Base-by-base conservation (phyloP, 2,797 vertebrate species). In the Chelmon rostratus region DNA sequence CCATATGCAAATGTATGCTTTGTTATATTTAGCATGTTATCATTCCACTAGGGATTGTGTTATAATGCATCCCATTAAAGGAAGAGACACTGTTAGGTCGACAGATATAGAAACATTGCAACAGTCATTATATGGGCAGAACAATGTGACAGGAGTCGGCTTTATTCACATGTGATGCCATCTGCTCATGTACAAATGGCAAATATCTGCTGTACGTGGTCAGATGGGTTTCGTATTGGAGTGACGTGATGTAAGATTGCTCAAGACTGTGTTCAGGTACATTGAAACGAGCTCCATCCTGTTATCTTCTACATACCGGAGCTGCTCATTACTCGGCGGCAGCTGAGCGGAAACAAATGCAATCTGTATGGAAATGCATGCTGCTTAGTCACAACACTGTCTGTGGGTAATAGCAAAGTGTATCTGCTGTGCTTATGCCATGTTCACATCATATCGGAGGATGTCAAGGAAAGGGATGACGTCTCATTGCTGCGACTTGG, bases 291-390 rank as follows among this genome's bases (percentile, higher is more conserved):
- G 81, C 76, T 79, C 70, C 58, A 15, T 81, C 73, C 70, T 78
- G 69, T 89, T 91, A 86, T 91, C 80, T 69, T 73, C 67, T 6
- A 59, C 62, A 62, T 38, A 74, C 58, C 35, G n/a, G 65, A 85
- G 81, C 65, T 70, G 67, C 81, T 91, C 84, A 87, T 92, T 90
- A 88, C 78, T 87, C 68, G 1, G 63, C 9, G 11, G 76, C 82
- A 78, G 74, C 78, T 82, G 84, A 92, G 88, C 73, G 59, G 83
- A 91, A 88, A 91, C 83, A 88, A 89, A 91, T 83, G 85, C 84
- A 88, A 89, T 92, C 79, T 91, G 85, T 88, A 91, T 91, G 89
- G 81, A 91, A 91, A 91, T 91, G 79, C 73, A 65, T 4, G 76
- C 44, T 38, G 76, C 70, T 87, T 81, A 70, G 82, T 86, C 79